Evolutionary conservation across 1,140 invertebrate genomes (phyloP), one percentile per base, ranked within the genome.

Genomic region (Pantala flavescens): DNA sequence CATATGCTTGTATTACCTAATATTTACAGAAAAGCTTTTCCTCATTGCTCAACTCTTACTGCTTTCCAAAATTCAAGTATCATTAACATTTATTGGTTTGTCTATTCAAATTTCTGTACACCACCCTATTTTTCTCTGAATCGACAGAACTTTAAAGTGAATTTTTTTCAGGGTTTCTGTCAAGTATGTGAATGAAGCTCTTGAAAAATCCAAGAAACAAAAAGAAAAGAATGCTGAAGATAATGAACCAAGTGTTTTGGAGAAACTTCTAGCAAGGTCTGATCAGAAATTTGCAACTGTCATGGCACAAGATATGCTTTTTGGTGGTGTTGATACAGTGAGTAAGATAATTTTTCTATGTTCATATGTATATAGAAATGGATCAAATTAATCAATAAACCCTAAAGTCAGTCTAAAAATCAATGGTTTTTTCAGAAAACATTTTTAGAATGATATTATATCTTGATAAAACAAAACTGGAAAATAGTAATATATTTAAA

Each of bases 141-240:
- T 21, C 2, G 11, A 11, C 11, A 70, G n/a, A n/a, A n/a, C n/a
- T 23, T 70, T 5, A 70, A 70, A 70, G n/a, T 3, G 23, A 24
- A 43, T 74, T 24, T 43, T 71, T n/a, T 72, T 0, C 73, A 76
- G 75, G 42, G 73, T 74, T 14, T 42, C 75, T 23, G 11, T 24
- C 12, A 76, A 74, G 23, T 76, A 76, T 24, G 72, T 76, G 42
- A 23, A 76, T 23, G 12, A 71, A 21, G 55, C 73, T 5, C 11
- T 74, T 11, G 73, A 77, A 7, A 21, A 70, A 14, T 73, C 12
- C 42, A 73, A 49, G 10, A n/a, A n/a, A 36, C 21, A 23, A 23
- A 36, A 36, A 49, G 21, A 43, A 11, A 19, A n/a, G 80, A 85
- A 86, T 73, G 80, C 79, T 9, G 73, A 76, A 23, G 72, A 49